These are phyloP conservation scores for Drosophila rhopaloa DNA, from an alignment of 1,140 invertebrate genomes.

Conservation along the genomic window DNA sequence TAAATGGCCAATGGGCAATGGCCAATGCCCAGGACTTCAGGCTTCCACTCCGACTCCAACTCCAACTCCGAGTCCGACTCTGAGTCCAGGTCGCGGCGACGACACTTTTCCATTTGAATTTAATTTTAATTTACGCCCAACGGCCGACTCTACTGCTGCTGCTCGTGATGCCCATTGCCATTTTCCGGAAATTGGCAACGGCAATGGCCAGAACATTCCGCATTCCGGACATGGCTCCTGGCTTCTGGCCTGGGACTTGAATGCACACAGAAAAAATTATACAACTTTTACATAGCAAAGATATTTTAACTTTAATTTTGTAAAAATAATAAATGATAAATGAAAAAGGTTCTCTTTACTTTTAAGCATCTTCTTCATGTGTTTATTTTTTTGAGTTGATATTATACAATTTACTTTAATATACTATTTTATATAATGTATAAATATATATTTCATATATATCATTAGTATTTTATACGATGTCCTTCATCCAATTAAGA, in stretches of 20 bases:
- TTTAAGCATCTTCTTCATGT: too few relatives aligned
- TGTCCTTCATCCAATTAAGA: too few relatives aligned
- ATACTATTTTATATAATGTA: too few relatives aligned
- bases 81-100: constrained; percentile 41
- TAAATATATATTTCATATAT: too few relatives aligned
- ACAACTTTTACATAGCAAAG: too few relatives aligned
- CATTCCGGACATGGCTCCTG: constrained; percentile 47
- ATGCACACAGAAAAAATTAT: constrained; percentile 2
- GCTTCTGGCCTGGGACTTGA: constrained; percentile 34
- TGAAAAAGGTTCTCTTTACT: too few relatives aligned
- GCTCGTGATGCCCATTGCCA: constrained; percentile 43
- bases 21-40: constrained; percentile 3
- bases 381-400: too few relatives aligned
- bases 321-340: too few relatives aligned
- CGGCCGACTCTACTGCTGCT: constrained; percentile 32
- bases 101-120: constrained; percentile 82
- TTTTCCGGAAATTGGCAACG: constrained; percentile 77
- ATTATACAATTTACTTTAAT: too few relatives aligned
- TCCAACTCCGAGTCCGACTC: neutral
- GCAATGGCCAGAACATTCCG: constrained; percentile 60
- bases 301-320: too few relatives aligned
- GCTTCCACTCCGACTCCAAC: neutral
- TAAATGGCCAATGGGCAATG: constrained; percentile 33
- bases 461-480: too few relatives aligned
- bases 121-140: constrained; percentile 82